Base-by-base conservation (phyloP, 2,888 invertebrate genomes). In the Phragmatobia fuliginosa region DNA sequence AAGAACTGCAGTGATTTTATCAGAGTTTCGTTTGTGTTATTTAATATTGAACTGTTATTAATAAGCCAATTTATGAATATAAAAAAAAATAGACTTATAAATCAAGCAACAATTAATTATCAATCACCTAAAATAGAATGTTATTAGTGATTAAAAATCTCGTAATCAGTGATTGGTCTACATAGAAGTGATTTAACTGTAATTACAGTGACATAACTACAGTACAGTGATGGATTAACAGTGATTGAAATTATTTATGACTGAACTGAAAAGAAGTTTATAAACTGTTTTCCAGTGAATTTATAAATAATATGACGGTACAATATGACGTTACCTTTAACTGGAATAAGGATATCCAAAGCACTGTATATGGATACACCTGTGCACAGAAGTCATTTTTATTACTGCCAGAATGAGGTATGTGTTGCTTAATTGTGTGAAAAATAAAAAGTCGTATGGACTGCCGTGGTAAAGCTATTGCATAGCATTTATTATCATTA, bases 331-430 rank as follows among this genome's bases (percentile, higher is more conserved):
- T 11, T 75, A 2, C 74, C 77, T 0, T 16, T 82, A 56, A 82
- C 85, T 0, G 88, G 87, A 11, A 80, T 88, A 62, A 83, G 72
- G 64, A 78, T 91, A 56, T 85, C 88, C 0, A 91, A 90, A 70
- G 83, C 81, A 0, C 72, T 90, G 33, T 87, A 72, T 59, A 85
- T 90, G 82, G 92, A 91, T 45, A 69, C 82, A 2, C 91, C 91
- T 0, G 66, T 85, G 28, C 83, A 85, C 49, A 78, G 83, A 7
- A 91, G 90, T 72, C 81, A 72, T 38, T 85, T 88, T 28, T 82
- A 81, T 62, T 83, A 84, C 64, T 82, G 81, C 59, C 71, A 75
- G 41, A 84, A 85, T 68, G 77, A 87, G 80, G 83, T 83, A 73
- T 32, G 71, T 65, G 25, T 58, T 41, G 21, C n/a, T n/a, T n/a